Evolutionary conservation across 2,888 invertebrate genomes (phyloP).

Genomic region (Drosophila atroscutellata): DNA sequence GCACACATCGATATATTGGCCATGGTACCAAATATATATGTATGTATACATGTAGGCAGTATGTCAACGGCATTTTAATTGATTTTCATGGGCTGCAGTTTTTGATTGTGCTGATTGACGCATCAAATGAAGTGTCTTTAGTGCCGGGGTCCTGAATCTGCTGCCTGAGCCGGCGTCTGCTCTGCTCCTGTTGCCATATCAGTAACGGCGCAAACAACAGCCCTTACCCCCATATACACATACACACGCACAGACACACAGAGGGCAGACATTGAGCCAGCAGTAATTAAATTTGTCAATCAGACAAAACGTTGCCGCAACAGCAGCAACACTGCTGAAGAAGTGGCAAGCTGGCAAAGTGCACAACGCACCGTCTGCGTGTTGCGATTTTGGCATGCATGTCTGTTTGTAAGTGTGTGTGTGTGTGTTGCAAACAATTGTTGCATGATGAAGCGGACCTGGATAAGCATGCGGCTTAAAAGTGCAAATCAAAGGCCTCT

Average conservation of each 20-base stretch:
- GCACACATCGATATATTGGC: conserved; percentile 19
- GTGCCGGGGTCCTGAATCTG: conserved; percentile 23
- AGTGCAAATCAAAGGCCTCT: conserved; percentile 4
- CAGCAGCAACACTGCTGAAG: conserved; percentile 26
- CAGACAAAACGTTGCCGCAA: conserved; percentile 67
- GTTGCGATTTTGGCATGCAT: conserved; percentile 40
- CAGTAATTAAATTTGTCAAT: conserved; percentile 80
- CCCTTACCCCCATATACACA: conserved; percentile 1
- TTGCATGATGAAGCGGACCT: conserved; percentile 1
- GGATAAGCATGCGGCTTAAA: conserved; percentile 20
- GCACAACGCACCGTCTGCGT: conserved; percentile 69
- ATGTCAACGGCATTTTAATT: conserved; percentile 80
- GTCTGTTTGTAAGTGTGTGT: conserved; percentile 1
- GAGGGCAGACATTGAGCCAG: conserved; percentile 31
- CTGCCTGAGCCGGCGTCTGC: conserved; percentile 5
- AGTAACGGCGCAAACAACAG: conserved; percentile 72
- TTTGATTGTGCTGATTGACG: conserved; percentile 82
- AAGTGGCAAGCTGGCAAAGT: conserved; percentile 57
- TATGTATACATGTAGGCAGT: conserved; percentile 47
- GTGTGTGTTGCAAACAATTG: conserved; percentile 32
- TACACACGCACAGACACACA: conserved; percentile 2
- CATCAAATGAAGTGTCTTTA: conserved; percentile 81
- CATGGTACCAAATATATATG: not conserved
- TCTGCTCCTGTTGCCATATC: conserved; percentile 58
- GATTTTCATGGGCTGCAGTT: conserved; percentile 82